Conservation (phyloP, 2,888 invertebrate species). For the Microplitis deprimator region DNA sequence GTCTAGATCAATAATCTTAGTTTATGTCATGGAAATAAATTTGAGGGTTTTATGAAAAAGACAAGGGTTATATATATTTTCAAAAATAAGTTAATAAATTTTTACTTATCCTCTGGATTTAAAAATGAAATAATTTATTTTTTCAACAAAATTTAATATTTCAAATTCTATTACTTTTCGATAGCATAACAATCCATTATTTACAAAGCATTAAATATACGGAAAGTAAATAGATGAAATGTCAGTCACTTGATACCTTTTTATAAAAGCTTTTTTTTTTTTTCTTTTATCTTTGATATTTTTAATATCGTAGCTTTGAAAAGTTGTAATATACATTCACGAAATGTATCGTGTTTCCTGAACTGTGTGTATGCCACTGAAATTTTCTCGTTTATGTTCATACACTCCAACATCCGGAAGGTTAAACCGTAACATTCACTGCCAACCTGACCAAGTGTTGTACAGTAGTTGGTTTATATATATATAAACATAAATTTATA, state of each 20-base stretch:
- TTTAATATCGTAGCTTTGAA: constrained; percentile 11
- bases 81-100: not conserved
- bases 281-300: not conserved
- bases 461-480: not conserved
- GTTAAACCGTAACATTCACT: constrained; percentile 12
- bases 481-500: not conserved
- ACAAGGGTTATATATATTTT: not conserved
- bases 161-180: not conserved
- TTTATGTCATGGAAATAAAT: not conserved
- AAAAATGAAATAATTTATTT: not conserved
- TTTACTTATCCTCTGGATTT: not conserved
- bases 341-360: constrained; percentile 36
- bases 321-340: constrained; percentile 12
- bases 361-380: constrained; percentile 12
- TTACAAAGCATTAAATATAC: not conserved
- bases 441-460: constrained; percentile 28
- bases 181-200: not conserved
- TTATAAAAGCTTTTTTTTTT: not conserved
- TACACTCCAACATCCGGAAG: not conserved
- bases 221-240: constrained; percentile 13
- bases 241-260: constrained; percentile 11
- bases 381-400: not conserved
- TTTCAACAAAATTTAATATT: not conserved
- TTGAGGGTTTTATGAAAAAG: not conserved
- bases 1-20: not conserved